A percentile compares a stretch with the other conserved stretches of the same genome.
phyloP scores from a whole-genome alignment of 2,113 vertebrate genomes.

The Trematomus loennbergii region DNA sequence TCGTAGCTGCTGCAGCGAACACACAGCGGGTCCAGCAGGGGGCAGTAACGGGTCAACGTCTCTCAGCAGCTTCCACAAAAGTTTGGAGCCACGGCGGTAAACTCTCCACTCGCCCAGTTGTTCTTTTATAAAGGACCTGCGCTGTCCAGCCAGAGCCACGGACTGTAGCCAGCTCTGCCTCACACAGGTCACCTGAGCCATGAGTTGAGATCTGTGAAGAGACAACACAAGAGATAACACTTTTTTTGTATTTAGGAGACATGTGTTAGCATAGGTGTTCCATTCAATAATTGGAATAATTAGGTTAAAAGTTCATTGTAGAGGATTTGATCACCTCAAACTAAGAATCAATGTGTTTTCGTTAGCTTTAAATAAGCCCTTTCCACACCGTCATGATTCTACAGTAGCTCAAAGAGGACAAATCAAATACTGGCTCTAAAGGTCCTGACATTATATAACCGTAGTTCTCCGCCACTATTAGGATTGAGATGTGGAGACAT shows the following conservation, averaged over 20 bases:
- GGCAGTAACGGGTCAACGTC: slow-evolving; percentile 77
- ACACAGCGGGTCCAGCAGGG: slow-evolving; percentile 76
- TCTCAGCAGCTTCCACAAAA: slow-evolving; percentile 79
- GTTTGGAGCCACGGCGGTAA: slow-evolving; percentile 76
- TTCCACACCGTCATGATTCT: too few species aligned
- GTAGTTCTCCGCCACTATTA: too few species aligned
- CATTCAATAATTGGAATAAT: not conserved
- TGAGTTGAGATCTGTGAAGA: slow-evolving; percentile 82
- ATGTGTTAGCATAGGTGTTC: not conserved
- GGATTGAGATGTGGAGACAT: too few species aligned
- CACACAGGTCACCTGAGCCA: slow-evolving; percentile 77
- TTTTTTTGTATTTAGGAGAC: not conserved
- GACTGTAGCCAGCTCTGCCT: slow-evolving; percentile 86
- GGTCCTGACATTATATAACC: too few species aligned
- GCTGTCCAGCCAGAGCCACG: slow-evolving; percentile 66
- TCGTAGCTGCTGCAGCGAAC: slow-evolving; percentile 76
- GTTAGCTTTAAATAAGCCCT: too few species aligned
- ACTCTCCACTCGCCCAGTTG: slow-evolving; percentile 82
- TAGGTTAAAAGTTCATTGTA: too few species aligned
- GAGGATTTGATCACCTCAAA: too few species aligned
- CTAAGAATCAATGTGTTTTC: too few species aligned
- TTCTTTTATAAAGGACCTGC: slow-evolving; percentile 58
- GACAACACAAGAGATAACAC: not conserved
- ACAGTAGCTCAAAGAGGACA: too few species aligned
- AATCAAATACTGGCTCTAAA: too few species aligned